Percentiles rank a stretch among this genome's conserved stretches.
These are phyloP conservation scores for Phrynocephalus versicolor DNA, from an alignment of 2,113 vertebrate genomes.

Conservation along the genomic window DNA sequence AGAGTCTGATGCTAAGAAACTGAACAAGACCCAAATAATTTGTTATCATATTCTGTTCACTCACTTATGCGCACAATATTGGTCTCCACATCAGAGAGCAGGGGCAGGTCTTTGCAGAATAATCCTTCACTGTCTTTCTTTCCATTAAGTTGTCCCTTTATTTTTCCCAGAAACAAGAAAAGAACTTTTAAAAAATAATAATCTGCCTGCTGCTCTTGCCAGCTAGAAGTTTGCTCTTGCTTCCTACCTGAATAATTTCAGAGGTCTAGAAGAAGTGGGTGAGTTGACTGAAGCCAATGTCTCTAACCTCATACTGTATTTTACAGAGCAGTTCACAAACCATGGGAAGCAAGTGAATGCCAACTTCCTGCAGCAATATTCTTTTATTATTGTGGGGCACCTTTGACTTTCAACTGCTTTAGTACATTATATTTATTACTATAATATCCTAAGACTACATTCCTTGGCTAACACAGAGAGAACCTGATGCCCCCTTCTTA, in stretches of 20 bases:
- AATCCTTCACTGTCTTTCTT: too few relatives aligned
- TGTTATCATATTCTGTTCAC: background rate
- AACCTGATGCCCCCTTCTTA: background rate
- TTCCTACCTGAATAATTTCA: background rate
- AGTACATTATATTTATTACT: accelerated
- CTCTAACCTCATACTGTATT: background rate
- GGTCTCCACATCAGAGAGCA: too few relatives aligned
- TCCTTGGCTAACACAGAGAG: background rate
- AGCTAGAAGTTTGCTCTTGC: background rate
- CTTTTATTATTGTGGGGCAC: background rate
- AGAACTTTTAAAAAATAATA: background rate
- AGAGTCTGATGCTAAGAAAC: background rate
- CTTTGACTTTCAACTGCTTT: background rate
- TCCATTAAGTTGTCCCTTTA: too few relatives aligned
- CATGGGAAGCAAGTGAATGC: background rate
- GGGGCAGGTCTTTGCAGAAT: too few relatives aligned
- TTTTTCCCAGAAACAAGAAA: background rate
- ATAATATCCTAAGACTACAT: accelerated
- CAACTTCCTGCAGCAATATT: background rate
- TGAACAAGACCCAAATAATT: background rate
- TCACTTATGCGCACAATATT: background rate
- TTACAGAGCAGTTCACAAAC: background rate
- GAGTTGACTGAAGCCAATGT: background rate
- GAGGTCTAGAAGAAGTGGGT: background rate
- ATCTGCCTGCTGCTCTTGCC: background rate